Conservation (phyloP, 2,888 invertebrate species). For the Caenorhabditis sp. region DNA sequence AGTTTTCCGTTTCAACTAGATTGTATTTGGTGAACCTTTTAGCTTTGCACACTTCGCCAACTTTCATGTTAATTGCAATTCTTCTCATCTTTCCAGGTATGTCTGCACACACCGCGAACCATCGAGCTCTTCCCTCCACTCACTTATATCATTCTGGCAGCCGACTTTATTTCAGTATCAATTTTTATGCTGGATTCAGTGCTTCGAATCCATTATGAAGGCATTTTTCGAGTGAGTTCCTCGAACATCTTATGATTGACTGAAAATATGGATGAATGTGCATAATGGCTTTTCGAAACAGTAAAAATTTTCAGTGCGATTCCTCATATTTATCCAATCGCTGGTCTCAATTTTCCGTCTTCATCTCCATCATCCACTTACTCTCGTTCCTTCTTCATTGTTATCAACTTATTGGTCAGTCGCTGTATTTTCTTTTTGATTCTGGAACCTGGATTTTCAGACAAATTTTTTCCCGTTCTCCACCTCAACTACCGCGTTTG, state of each 20-base stretch:
- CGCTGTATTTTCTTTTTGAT: no score
- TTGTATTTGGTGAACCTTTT: no score
- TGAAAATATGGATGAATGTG: neutral
- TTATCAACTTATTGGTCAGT: conserved; percentile 74
- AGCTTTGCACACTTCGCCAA: neutral
- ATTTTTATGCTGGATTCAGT: conserved; percentile 98
- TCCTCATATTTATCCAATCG: conserved; percentile 86
- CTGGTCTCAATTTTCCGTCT: conserved; percentile 99
- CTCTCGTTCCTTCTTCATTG: conserved; percentile 93
- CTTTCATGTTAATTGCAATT: no score
- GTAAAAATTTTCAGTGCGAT: conserved; percentile 57
- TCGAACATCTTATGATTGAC: neutral
- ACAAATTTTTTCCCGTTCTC: conserved; percentile 56
- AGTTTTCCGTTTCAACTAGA: no score
- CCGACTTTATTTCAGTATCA: conserved; percentile 93
- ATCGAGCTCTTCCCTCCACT: conserved; percentile 93
- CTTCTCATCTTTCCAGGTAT: conserved; percentile 86
- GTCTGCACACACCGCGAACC: conserved; percentile 97
- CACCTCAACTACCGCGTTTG: conserved; percentile 89
- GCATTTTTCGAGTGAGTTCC: conserved; percentile 90
- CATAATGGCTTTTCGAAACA: neutral
- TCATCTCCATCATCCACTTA: conserved; percentile 98
- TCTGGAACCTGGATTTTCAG: conserved; percentile 49
- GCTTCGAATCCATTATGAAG: conserved; percentile 97
- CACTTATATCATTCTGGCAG: conserved; percentile 89